Base-by-base conservation (phyloP, 2,888 invertebrate species). In the Eristalinus aeneus region DNA sequence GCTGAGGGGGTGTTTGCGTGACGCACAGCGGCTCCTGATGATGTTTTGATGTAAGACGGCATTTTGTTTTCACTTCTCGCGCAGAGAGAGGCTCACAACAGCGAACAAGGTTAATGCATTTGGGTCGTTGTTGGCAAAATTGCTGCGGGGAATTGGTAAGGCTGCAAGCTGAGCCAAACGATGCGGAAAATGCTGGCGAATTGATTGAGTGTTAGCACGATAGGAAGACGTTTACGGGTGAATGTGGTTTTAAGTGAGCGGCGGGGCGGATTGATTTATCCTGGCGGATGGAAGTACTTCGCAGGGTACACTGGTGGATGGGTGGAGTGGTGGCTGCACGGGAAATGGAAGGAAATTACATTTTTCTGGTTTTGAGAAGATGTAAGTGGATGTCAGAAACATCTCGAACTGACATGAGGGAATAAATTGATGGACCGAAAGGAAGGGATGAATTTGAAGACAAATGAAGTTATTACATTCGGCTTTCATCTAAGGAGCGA, bases 71-170 rank as follows among this genome's bases (percentile, higher is more conserved):
- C 31, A n/a, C 20, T 36, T 22, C 9, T 10, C 74, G 39, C 39
- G 32, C 32, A 20, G 22, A 60, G 72, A 10, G 20, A 46, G 64
- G 73, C 10, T 63, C 63, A 77, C 53, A 73, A 58, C 60, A 46
- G 32, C 12, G 27, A 39, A 79, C 78, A 74, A 71, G 83, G 53
- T 27, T 84, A 74, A 75, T 84, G 78, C 74, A 78, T 78, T 84
- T 78, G 74, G 64, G n/a, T 11, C 16, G 36, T 23, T 46, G 60
- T 53, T 65, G 3, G 60, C 34, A n/a, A 61, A 65, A 64, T 68
- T 32, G 46, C 72, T 77, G 39, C 9, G 53, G 56, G 67, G 56
- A 69, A 46, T 74, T 32, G 27, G 6, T 0, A 61, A 64, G 71
- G 54, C 31, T 60, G 46, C 71, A 69, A 65, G 69, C 63, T n/a